Base-by-base conservation (phyloP, 2,797 vertebrate species). In the Antennarius maculatus region DNA sequence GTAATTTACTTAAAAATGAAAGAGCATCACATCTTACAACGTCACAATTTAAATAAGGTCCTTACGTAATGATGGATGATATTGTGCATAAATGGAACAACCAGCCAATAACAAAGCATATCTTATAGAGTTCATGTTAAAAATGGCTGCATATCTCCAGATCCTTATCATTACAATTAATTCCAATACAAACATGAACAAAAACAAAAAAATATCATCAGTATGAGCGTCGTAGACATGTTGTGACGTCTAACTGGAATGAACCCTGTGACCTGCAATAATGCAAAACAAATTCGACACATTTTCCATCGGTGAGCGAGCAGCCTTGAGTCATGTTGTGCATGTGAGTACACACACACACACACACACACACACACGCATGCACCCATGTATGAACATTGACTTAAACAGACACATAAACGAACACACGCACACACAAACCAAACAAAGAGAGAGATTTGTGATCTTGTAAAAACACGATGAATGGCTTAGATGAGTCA, bases 401-500 rank as follows among this genome's bases (percentile, higher is more conserved):
- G 64, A 58, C 69, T 79, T 52, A 64, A 68, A 77, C 70, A 76
- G 47, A 43, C 64, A 74, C 68, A 60, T 75, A 68, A 43, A 56
- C 56, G 31, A 5, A 8, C 31, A 34, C 31, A 34, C 23, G 2
- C 23, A 23, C 23, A 23, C 31, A 5, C 76, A 56, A 76, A 54
- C 70, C 66, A 74, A 70, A 80, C 67, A 43, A 67, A 56, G 65
- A 61, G 64, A 74, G 70, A 91, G 86, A 89, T 91, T 86, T 91
- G 84, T 37, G 80, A 86, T 84, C 71, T 85, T 93, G 87, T 85
- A 88, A 83, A 90, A 88, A 89, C 81, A 85, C 68, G 23, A 23
- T 23, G 69, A 82, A 84, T 74, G 58, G 85, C 81, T 83, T 48
- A 46, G 75, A 85, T 71, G 71, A 88, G 82, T 84, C 86, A 87